phyloP scores from a whole-genome alignment of 2,113 vertebrate genomes.

The Mola mola region DNA sequence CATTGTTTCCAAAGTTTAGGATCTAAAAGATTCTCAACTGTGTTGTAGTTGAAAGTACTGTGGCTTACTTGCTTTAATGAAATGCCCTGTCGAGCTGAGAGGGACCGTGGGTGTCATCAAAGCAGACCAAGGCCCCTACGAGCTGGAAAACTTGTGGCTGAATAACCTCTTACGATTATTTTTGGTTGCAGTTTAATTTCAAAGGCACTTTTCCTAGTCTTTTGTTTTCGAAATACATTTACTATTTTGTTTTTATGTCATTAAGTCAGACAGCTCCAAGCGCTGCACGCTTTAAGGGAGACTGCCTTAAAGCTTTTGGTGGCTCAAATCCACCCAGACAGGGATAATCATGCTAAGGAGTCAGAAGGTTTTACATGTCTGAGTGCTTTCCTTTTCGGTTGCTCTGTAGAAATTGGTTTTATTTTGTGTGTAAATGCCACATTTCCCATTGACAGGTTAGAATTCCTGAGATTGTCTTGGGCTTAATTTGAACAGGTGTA shows the following conservation, averaged over 20 bases:
- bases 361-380: neutral
- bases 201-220: neutral
- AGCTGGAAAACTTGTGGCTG: slow-evolving; percentile 30
- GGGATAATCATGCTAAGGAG: too few relatives aligned
- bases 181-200: slow-evolving; percentile 13
- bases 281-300: neutral
- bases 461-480: neutral
- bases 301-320: too few relatives aligned
- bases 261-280: neutral
- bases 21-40: slow-evolving; percentile 8
- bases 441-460: neutral
- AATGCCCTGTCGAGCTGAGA: slow-evolving; percentile 30
- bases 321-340: too few relatives aligned
- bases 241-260: neutral
- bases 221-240: slow-evolving; percentile 6
- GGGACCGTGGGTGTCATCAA: slow-evolving; percentile 35
- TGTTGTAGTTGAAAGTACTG: slow-evolving; percentile 15
- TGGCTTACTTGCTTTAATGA: slow-evolving; percentile 43
- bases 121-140: slow-evolving; percentile 49
- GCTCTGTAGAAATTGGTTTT: neutral
- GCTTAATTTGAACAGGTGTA: neutral
- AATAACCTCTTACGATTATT: slow-evolving; percentile 23
- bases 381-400: neutral
- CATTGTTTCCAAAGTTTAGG: neutral
- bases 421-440: neutral